Base-by-base conservation (phyloP, 2,113 vertebrate species). In the Syngnathus scovelli region DNA sequence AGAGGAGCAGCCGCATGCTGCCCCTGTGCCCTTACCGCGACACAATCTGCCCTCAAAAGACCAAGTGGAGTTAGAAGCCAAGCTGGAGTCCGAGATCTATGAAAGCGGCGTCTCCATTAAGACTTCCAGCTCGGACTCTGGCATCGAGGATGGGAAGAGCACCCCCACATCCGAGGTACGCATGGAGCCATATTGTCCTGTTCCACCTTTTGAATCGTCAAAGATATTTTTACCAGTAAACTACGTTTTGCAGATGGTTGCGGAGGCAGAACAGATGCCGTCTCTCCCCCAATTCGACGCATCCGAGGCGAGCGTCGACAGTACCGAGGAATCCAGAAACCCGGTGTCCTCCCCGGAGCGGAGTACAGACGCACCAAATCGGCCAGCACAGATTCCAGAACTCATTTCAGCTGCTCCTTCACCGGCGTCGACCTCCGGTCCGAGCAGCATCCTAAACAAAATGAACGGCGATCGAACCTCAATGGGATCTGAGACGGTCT, bases 41-140 rank as follows among this genome's bases (percentile, higher is more conserved):
- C 79, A 79, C 2, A 76, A 67, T 33, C 8, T 19, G 27, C 38
- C 68, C 15, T 9, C 44, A 1, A 78, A 78, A n/a, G 69, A 70
- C 6, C 55, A 70, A 18, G 71, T 72, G 63, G 81, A 79, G 19
- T 65, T 82, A 19, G 79, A 37, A 0, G 55, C 85, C 66, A 87
- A 77, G 64, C 77, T 83, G 6, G 90, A 92, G 54, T 78, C 46
- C 0, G 83, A 88, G 59, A 91, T 90, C 71, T 86, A 78, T 1
- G 90, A 91, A 63, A 92, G 86, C 1, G 88, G 90, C 56, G 82
- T 70, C 27, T 83, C 90, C 1, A 77, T 81, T 9, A 92, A 93
- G 75, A 64, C 80, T 7, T 71, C 76, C 46, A 86, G 79, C 80
- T 90, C 82, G 0, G 88, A 90, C 37, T 90, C 81, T 0, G 91